These are phyloP conservation scores for Catotricha subobsoleta DNA, from an alignment of 2,888 invertebrate genomes.

Conservation along the genomic window DNA sequence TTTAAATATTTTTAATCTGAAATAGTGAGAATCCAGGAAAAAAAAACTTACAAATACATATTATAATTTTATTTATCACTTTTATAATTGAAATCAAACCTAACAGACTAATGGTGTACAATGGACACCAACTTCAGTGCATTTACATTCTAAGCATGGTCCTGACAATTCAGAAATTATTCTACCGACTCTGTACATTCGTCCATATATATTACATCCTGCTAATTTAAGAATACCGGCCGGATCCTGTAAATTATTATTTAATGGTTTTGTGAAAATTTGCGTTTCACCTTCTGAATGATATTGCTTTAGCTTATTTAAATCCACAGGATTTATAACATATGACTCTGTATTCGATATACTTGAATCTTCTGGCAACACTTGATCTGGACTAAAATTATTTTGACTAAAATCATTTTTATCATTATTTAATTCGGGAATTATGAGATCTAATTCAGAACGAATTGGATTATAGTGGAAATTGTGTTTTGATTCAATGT, in stretches of 20 bases:
- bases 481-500: slow-evolving; percentile 1
- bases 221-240: slow-evolving; percentile 54
- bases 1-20: no score
- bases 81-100: slow-evolving; percentile 13
- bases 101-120: slow-evolving; percentile 49
- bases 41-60: not conserved
- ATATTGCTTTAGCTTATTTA: slow-evolving; percentile 10
- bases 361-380: slow-evolving; percentile 9
- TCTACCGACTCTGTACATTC: slow-evolving; percentile 68
- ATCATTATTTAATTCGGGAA: slow-evolving; percentile 7
- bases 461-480: slow-evolving; percentile 4
- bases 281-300: slow-evolving; percentile 10
- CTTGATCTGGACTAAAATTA: slow-evolving; percentile 7
- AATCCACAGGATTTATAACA: slow-evolving; percentile 12
- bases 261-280: slow-evolving; percentile 12
- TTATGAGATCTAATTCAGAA: slow-evolving; percentile 10
- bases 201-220: slow-evolving; percentile 78
- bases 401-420: slow-evolving; percentile 4
- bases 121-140: slow-evolving; percentile 72
- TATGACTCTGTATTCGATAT: slow-evolving; percentile 11
- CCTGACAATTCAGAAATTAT: slow-evolving; percentile 68
- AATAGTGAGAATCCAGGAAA: no score
- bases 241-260: slow-evolving; percentile 15
- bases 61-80: not conserved
- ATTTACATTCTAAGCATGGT: slow-evolving; percentile 67